phyloP scores from a whole-genome alignment of 2,797 vertebrate species.

The Varecia variegata region DNA sequence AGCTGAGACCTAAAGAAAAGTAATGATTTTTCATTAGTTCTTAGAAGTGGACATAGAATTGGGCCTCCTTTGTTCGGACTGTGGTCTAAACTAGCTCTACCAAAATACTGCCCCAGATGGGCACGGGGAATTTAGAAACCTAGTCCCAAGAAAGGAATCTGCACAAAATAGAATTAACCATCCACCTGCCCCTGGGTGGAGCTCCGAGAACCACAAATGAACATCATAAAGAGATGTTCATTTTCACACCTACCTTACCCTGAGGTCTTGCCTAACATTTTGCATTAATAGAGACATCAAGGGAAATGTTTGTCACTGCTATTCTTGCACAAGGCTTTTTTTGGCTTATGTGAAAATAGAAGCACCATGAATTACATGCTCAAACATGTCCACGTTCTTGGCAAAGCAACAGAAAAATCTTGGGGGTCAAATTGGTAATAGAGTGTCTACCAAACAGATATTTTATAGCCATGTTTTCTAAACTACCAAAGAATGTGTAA shows the following conservation, averaged over 20 bases:
- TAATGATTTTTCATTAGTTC: not conserved
- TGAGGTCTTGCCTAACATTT: slow-evolving; percentile 11
- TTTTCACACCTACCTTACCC: slow-evolving; percentile 44
- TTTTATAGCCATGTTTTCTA: slow-evolving; percentile 42
- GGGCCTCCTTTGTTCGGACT: not conserved
- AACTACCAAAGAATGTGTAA: not conserved
- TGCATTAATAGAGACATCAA: slow-evolving; percentile 74
- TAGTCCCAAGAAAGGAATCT: slow-evolving; percentile 21
- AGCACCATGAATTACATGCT: slow-evolving; percentile 68
- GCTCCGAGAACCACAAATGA: not conserved
- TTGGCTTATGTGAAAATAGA: slow-evolving; percentile 75
- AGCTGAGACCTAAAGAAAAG: not conserved
- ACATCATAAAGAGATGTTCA: not conserved
- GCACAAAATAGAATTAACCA: not conserved
- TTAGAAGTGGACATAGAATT: not conserved
- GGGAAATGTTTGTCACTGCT: slow-evolving; percentile 69
- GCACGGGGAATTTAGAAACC: slow-evolving; percentile 15
- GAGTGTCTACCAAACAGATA: slow-evolving; percentile 24
- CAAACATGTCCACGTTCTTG: slow-evolving; percentile 77
- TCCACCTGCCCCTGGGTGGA: not conserved
- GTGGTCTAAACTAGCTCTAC: not conserved
- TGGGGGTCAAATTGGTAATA: slow-evolving; percentile 51
- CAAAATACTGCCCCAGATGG: not conserved
- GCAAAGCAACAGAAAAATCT: slow-evolving; percentile 67
- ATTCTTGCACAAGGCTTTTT: slow-evolving; percentile 72